These are phyloP conservation scores for human (Homo sapiens) DNA, from an alignment of 2,113 vertebrate species.

Conservation along the genomic window DNA sequence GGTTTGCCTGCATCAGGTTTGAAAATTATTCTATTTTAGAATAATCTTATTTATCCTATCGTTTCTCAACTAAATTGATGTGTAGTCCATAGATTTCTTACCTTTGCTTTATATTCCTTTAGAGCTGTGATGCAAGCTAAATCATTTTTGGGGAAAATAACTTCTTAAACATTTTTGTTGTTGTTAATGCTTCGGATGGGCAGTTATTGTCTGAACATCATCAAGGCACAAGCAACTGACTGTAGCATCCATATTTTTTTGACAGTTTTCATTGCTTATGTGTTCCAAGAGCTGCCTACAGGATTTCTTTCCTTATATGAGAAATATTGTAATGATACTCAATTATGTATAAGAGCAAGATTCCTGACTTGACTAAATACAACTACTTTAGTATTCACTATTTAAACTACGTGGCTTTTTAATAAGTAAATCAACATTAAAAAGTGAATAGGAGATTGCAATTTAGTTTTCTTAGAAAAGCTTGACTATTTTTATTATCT, in stretches of 20 bases:
- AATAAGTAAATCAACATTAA: background rate
- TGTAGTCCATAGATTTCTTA: background rate
- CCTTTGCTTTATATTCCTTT: background rate
- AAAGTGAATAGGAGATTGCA: background rate
- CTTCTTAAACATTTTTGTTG: background rate
- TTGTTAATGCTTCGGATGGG: background rate
- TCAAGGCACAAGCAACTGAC: background rate
- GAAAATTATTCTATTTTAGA: too few relatives aligned
- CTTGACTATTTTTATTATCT: background rate
- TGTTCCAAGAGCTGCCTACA: background rate
- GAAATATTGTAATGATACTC: background rate
- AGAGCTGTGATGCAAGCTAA: background rate
- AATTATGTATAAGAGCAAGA: background rate
- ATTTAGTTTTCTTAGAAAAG: background rate
- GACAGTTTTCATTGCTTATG: background rate
- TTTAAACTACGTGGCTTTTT: background rate
- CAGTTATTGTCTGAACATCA: conserved; percentile 16
- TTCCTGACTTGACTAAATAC: background rate
- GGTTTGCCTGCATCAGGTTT: too few relatives aligned
- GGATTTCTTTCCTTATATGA: background rate
- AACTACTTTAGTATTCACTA: background rate
- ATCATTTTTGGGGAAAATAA: background rate
- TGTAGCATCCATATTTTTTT: background rate
- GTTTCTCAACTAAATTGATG: background rate
- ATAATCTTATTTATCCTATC: background rate